Conservation (phyloP, 2,888 invertebrate species). For the Mechanitis messenoides region DNA sequence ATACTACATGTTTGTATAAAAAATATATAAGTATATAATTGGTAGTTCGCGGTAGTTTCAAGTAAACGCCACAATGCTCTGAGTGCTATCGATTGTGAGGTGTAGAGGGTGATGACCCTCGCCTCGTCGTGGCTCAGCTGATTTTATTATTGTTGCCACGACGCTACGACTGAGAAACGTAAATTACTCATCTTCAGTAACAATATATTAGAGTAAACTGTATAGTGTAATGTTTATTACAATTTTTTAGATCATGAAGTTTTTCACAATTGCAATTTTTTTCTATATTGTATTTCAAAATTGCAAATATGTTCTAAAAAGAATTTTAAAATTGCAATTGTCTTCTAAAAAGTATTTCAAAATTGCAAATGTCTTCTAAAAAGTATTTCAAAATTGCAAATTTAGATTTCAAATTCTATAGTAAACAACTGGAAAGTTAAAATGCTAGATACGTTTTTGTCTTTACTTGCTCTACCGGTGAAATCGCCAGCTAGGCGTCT, state of each 20-base stretch:
- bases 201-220: no score
- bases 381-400: background rate
- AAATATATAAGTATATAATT: slow-evolving; percentile 1
- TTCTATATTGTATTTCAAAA: background rate
- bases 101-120: slow-evolving; percentile 37
- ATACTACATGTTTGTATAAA: no score
- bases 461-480: slow-evolving; percentile 11
- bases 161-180: background rate
- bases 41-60: slow-evolving; percentile 13
- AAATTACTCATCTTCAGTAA: background rate
- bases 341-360: background rate
- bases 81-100: slow-evolving; percentile 58
- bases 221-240: background rate
- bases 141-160: slow-evolving; percentile 20
- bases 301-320: background rate
- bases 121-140: slow-evolving; percentile 28
- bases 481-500: slow-evolving; percentile 8
- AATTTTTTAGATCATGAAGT: no score
- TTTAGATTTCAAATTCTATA: background rate
- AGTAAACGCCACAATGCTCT: slow-evolving; percentile 23
- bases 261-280: no score
- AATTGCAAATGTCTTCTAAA: no score
- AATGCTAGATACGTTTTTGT: slow-evolving; percentile 11
- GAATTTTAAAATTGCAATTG: background rate
- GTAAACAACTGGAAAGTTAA: slow-evolving; percentile 12